These are phyloP conservation scores for Trichogramma dendrolimi DNA, from an alignment of 2,888 invertebrate species.

Conservation along the genomic window DNA sequence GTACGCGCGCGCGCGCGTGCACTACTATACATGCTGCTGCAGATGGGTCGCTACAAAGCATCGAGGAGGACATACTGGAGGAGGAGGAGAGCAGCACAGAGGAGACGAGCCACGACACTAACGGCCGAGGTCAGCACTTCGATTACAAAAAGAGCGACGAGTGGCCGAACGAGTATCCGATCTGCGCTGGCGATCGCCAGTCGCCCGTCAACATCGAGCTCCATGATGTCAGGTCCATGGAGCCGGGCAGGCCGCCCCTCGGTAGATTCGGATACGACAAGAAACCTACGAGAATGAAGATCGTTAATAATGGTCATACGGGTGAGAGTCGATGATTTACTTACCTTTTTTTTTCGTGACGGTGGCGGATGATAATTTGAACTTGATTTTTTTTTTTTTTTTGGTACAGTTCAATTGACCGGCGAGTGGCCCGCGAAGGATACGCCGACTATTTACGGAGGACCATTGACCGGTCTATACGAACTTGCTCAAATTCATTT, in stretches of 20 bases:
- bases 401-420: constrained; percentile 29
- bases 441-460: constrained; percentile 60
- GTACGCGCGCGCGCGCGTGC: background rate
- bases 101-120: background rate
- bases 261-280: constrained; percentile 13
- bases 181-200: constrained; percentile 31
- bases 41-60: background rate
- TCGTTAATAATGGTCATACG: constrained; percentile 25
- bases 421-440: constrained; percentile 46
- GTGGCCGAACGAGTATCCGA: constrained; percentile 30
- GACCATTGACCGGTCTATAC: constrained; percentile 62
- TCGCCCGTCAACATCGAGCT: constrained; percentile 33
- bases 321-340: constrained; percentile 6
- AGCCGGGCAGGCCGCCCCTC: background rate
- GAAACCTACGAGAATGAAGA: constrained; percentile 14
- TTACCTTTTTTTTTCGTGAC: background rate
- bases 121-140: constrained; percentile 18
- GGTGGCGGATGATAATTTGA: background rate
- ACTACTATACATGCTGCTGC: background rate
- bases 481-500: constrained; percentile 71
- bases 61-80: background rate
- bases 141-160: constrained; percentile 26
- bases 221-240: constrained; percentile 5
- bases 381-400: too few species aligned
- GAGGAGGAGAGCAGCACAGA: constrained; percentile 4